Base-by-base conservation (phyloP, 2,797 vertebrate genomes). In the Graptemys geographica region DNA sequence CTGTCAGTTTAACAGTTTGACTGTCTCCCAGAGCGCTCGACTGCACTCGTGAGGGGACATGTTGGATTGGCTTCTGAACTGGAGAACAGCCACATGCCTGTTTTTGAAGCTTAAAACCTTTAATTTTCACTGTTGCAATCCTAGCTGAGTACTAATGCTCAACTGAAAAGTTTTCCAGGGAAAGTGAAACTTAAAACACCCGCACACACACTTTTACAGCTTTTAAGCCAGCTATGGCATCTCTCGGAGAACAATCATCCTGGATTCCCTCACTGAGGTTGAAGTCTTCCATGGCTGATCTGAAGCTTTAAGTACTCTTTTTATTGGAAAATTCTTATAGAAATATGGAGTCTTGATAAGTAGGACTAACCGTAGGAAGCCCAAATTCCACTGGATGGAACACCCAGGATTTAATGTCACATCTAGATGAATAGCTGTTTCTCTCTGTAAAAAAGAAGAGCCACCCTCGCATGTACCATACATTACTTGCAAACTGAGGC, bases 251-350 rank as follows among this genome's bases (percentile, higher is more conserved):
- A 41, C n/a, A 37, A 37, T n/a, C n/a, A 23, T 72, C n/a, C n/a
- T 41, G 21, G 19, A 41, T 41, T 72, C n/a, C 69, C 37, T 72
- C 10, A 11, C 21, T 69, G 65, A 41, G n/a, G 65, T 41, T 10
- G 5, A 72, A 6, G 83, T 31, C 11, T 93, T 90, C 27, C 62
- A 11, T 52, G 83, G 41, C 18, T 91, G 1, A 25, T 90, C 31
- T 51, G 37, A 91, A 72, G 59, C 1, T 4, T 49, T 53, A 3
- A 2, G 16, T 92, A 28, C 0, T 37, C 19, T n/a, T 25, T 79
- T 89, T 84, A 21, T 52, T 84, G 87, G 49, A 79, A 92, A 90
- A 33, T 82, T 83, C 62, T 78, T 96, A 44, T 31, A 83, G n/a
- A 93, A 89, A 57, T 8, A 27, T 11, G 76, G 76, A 2, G 12